Evolutionary conservation across 1,140 invertebrate genomes (phyloP).

Genomic region (Trichonephila inaurata): DNA sequence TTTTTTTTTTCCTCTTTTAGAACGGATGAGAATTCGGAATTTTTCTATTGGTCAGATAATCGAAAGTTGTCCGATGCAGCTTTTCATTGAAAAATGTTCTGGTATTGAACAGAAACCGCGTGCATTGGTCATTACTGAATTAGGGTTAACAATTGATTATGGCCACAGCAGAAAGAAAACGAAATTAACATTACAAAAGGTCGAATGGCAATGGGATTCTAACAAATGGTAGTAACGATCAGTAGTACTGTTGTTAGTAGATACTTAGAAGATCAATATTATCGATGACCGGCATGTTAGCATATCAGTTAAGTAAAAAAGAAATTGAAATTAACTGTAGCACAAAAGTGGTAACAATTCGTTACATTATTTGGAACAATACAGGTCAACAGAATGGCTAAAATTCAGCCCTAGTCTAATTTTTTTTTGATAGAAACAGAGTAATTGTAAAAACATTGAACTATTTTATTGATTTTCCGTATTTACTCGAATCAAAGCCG

Average conservation of each 20-base stretch:
- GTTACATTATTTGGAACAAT: no score
- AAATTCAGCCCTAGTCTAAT: no score
- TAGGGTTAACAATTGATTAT: constrained; percentile 9
- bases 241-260: not conserved
- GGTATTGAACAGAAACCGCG: not conserved
- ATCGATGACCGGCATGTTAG: not conserved
- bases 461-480: no score
- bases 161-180: not conserved
- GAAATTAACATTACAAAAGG: constrained; percentile 15
- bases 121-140: not conserved
- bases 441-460: no score
- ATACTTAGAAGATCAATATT: constrained; percentile 14
- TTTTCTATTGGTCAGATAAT: not conserved
- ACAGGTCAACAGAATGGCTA: no score
- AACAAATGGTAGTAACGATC: not conserved
- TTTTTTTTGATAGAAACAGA: no score
- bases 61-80: not conserved
- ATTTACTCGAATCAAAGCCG: no score
- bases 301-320: no score
- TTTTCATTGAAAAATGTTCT: not conserved
- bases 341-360: no score
- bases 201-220: not conserved
- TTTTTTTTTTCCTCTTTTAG: not conserved
- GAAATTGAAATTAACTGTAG: no score
- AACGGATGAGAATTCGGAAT: not conserved